Conservation (phyloP, 2,797 vertebrate genomes). For the Eulemur coronatus region DNA sequence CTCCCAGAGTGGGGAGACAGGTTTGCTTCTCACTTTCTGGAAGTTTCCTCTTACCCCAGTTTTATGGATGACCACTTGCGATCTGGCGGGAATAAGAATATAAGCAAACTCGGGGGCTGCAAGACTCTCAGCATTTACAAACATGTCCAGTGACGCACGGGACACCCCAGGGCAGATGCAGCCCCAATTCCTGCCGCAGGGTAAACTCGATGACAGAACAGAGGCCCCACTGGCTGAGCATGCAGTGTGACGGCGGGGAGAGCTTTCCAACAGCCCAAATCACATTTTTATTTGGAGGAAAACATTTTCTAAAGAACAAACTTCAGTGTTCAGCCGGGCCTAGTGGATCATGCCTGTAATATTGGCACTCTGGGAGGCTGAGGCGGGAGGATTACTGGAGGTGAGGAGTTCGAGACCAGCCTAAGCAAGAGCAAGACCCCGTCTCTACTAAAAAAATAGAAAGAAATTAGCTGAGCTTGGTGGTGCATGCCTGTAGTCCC, state of each 20-base stretch:
- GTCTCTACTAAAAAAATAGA: no score
- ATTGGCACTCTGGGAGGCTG: no score
- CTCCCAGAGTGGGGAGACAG: no score
- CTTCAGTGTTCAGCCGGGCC: accelerated
- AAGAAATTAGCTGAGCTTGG: no score
- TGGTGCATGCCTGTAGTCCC: no score
- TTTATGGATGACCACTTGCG: neutral
- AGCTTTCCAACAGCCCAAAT: no score
- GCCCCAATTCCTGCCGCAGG: accelerated
- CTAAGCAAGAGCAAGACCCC: no score
- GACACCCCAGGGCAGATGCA: neutral
- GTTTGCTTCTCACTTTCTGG: neutral
- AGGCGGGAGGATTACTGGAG: no score
- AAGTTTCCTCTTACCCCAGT: neutral
- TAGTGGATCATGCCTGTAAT: no score
- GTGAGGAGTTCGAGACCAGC: no score
- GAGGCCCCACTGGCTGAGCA: neutral
- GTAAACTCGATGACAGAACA: neutral
- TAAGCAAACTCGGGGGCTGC: no score
- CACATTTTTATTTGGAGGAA: neutral
- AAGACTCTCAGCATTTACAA: neutral
- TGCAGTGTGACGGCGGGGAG: accelerated
- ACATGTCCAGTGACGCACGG: accelerated
- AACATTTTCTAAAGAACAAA: neutral
- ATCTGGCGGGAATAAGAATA: neutral